Evolutionary conservation across 53 echinoderm and acorn worm species (phyloP).

Genomic region (Patiria pectinifera): DNA sequence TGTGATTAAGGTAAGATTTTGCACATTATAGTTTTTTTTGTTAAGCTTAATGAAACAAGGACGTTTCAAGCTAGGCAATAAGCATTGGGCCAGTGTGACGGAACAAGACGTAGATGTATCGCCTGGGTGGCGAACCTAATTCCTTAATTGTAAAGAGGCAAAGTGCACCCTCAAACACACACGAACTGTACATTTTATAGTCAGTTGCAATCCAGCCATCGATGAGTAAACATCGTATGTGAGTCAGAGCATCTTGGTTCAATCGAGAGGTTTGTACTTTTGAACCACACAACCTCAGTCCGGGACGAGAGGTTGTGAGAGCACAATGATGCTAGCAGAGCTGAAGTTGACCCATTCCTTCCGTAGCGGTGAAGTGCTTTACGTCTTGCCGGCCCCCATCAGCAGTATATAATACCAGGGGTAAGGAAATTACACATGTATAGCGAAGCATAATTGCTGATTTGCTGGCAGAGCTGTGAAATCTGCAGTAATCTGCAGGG

Average conservation of each 20-base stretch:
- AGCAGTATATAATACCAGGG: too few relatives aligned
- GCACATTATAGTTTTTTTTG: background rate
- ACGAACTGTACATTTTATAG: background rate
- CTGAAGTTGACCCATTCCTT: background rate
- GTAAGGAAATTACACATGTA: too few relatives aligned
- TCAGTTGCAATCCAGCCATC: background rate
- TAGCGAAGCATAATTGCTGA: too few relatives aligned
- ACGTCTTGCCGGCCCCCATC: too few relatives aligned
- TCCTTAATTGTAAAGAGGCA: background rate
- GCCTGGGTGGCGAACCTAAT: conserved; percentile 28
- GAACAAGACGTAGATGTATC: background rate
- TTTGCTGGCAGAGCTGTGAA: too few relatives aligned
- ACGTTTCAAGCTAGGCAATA: conserved; percentile 38
- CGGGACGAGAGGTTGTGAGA: conserved; percentile 27
- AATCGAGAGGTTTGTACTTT: conserved; percentile 24
- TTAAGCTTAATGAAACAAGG: conserved; percentile 39
- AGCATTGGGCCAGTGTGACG: conserved; percentile 46
- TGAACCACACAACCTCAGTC: conserved; percentile 1
- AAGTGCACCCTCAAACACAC: background rate
- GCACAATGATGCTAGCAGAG: background rate
- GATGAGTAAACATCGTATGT: background rate
- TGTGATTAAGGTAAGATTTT: background rate
- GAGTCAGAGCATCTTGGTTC: background rate
- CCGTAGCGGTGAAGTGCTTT: background rate
- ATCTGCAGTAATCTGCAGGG: too few relatives aligned